These are phyloP conservation scores for Platynereis dumerilii DNA, from an alignment of 2,888 invertebrate genomes.

Conservation along the genomic window DNA sequence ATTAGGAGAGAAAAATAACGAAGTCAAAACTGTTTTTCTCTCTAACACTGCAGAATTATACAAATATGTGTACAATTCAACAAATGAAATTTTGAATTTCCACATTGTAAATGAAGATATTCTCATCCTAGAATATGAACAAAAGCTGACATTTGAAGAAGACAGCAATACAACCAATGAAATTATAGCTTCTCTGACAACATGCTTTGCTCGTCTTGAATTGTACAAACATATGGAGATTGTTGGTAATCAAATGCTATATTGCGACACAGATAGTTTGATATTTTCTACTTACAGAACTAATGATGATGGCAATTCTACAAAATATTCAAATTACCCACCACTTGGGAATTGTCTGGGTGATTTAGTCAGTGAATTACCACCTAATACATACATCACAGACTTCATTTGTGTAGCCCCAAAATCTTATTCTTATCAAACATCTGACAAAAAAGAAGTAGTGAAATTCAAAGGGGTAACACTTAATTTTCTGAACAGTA, in stretches of 20 bases:
- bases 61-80: not conserved
- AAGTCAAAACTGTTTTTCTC: not conserved
- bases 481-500: constrained; percentile 33
- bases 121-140: not conserved
- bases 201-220: constrained; percentile 13
- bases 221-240: constrained; percentile 41
- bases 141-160: not conserved
- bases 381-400: constrained; percentile 54
- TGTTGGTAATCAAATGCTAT: constrained; percentile 30
- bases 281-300: not conserved
- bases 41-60: not conserved
- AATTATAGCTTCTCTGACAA: constrained; percentile 11
- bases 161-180: not conserved
- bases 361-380: constrained; percentile 4
- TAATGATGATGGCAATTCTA: not conserved
- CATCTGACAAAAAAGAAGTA: constrained; percentile 31
- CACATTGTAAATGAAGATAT: constrained; percentile 9
- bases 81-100: not conserved
- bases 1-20: not conserved
- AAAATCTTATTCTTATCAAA: constrained; percentile 55
- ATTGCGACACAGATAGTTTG: constrained; percentile 17
- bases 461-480: constrained; percentile 44
- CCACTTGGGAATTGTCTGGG: constrained; percentile 1
- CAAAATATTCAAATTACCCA: too few relatives aligned
- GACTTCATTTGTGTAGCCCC: constrained; percentile 57